Evolutionary conservation across 2,888 invertebrate species (phyloP).

Genomic region (Deilephila elpenor): DNA sequence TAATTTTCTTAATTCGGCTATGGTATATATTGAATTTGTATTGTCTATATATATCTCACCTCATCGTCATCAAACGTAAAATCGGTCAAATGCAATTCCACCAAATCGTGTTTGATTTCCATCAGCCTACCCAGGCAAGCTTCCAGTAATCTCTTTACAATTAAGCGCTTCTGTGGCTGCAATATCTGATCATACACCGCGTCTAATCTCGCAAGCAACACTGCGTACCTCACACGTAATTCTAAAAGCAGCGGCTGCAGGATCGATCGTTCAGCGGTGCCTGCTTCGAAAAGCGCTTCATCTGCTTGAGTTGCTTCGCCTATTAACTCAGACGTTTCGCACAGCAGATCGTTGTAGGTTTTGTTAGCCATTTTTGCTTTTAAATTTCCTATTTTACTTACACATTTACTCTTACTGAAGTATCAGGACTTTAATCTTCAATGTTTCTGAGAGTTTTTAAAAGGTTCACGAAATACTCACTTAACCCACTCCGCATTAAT

Average conservation of each 20-base stretch:
- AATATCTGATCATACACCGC: constrained; percentile 95
- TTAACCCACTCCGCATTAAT: neutral
- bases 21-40: too few relatives aligned
- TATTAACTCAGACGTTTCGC: constrained; percentile 80
- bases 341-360: constrained; percentile 89
- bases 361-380: constrained; percentile 87
- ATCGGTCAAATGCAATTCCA: constrained; percentile 93
- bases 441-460: too few relatives aligned
- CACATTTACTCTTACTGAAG: neutral
- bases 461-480: too few relatives aligned
- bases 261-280: constrained; percentile 84
- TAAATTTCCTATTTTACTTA: neutral
- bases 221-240: constrained; percentile 92
- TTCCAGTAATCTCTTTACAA: constrained; percentile 90
- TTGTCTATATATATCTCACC: constrained; percentile 48
- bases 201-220: constrained; percentile 89
- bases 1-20: too few relatives aligned
- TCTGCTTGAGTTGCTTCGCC: constrained; percentile 86
- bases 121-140: constrained; percentile 92
- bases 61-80: constrained; percentile 93
- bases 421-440: too few relatives aligned
- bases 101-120: constrained; percentile 94
- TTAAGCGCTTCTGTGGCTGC: constrained; percentile 95
- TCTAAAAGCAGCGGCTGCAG: constrained; percentile 87
- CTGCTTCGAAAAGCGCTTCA: constrained; percentile 85